Base-by-base conservation (phyloP, 2,113 vertebrate species). In the Elephantulus edwardii region DNA sequence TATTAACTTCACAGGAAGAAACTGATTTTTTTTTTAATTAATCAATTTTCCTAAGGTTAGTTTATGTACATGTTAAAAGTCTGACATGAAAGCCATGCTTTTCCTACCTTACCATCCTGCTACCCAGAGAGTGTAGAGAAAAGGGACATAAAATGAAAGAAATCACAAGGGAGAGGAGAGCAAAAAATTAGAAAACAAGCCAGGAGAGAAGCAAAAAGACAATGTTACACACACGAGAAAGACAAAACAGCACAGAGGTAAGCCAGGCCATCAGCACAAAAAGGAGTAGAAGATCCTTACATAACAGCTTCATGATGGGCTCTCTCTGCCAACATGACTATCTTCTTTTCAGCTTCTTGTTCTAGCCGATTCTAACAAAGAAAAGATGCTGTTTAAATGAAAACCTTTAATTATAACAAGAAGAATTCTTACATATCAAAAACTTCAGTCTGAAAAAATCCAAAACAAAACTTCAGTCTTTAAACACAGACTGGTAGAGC, bases 271-370 rank as follows among this genome's bases (percentile, higher is more conserved):
- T 48, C 0, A 71, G 64, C 38, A 84, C 92, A 75, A 72, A 71
- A 64, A 91, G 76, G 83, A 90, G 76, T 78, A 66, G 62, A 3
- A 24, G 50, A 91, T 58, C 93, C 98, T 98, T 97, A 99, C 98
- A 95, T 89, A 96, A 98, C 71, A 42, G 98, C 98, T 91, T 98
- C 98, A 90, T 84, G 97, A 96, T 98, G 98, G 92, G 98, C 97
- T 91, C 84, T 96, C 85, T 98, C 97, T 66, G 98, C 96, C 91
- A 98, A 94, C 95, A 94, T 94, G 58, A 97, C 89, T 84, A 98
- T 97, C 93, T 96, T 98, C 96, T 96, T 97, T 94, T 98, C 98
- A 22, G 98, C 98, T 92, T 99, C 98, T 86, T 94, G 97, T 97
- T 98, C 98, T 87, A 98, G 94, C 68, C 96, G 97, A 89, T 96